Evolutionary conservation across 2,888 invertebrate genomes (phyloP).

Genomic region (Tetranychus piercei): DNA sequence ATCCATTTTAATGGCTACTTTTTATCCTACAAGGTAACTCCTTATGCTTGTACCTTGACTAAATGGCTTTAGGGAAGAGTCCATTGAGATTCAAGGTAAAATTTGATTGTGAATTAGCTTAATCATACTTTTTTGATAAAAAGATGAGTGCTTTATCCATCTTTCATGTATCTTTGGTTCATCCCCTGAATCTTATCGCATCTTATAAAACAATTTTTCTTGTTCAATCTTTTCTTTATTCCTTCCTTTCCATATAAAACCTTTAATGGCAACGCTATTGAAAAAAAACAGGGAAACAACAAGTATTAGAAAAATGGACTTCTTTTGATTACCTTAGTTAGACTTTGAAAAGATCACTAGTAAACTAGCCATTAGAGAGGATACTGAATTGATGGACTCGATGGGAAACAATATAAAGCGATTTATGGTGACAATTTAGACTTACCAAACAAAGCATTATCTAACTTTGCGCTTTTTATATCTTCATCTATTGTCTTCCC

Average conservation of each 20-base stretch:
- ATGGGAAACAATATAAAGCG: not conserved
- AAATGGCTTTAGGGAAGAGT: not conserved
- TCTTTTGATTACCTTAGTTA: not conserved
- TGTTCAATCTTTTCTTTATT: too few relatives aligned
- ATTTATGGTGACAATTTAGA: conserved; percentile 1
- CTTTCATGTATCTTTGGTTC: not conserved
- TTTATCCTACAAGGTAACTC: too few relatives aligned
- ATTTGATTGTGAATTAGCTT: not conserved
- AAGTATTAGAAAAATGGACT: not conserved
- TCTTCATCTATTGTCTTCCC: not conserved
- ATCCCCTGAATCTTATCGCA: not conserved
- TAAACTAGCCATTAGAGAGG: not conserved
- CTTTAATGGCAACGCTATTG: not conserved
- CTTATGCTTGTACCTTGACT: not conserved
- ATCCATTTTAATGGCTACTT: too few relatives aligned
- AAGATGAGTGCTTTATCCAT: not conserved
- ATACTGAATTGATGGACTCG: not conserved
- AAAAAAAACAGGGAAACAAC: not conserved
- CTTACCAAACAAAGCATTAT: not conserved
- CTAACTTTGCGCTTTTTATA: not conserved
- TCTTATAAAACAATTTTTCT: not conserved
- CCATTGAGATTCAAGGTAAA: not conserved
- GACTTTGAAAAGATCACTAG: not conserved
- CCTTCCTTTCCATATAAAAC: too few relatives aligned
- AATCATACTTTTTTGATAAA: not conserved